Percentiles rank a stretch among this genome's conserved stretches.
Conservation (phyloP, 2,888 invertebrate genomes). For the Steinernema hermaphroditum region DNA sequence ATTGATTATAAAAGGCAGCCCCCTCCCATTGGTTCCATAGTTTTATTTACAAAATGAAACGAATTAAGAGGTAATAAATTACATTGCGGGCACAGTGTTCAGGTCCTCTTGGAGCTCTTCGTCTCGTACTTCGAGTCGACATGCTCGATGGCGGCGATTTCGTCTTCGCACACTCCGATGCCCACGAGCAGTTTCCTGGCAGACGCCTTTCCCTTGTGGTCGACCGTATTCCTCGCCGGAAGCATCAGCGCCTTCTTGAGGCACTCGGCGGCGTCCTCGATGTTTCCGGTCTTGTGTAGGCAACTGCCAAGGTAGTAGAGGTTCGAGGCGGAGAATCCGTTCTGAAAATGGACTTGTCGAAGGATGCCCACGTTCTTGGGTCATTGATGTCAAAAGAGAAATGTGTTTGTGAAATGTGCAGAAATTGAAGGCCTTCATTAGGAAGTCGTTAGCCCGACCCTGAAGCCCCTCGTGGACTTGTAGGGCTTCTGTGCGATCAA, state of each 20-base stretch:
- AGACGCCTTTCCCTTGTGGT: conserved; percentile 5
- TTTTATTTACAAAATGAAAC: no score
- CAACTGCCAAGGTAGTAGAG: conserved; percentile 24
- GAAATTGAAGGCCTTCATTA: no score
- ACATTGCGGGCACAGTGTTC: neutral
- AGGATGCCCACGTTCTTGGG: no score
- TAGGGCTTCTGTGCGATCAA: no score
- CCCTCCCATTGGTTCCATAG: no score
- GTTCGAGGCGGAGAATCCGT: conserved; percentile 24
- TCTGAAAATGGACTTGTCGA: no score
- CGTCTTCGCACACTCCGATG: conserved; percentile 2
- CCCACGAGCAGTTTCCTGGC: neutral
- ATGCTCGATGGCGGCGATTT: conserved; percentile 5
- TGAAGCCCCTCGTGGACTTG: no score
- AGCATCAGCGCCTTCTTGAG: conserved; percentile 21
- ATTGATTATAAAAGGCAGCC: no score
- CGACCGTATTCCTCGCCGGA: neutral
- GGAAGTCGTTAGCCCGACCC: no score
- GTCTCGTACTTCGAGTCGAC: neutral
- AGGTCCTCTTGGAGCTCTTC: neutral
- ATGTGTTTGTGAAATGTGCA: no score
- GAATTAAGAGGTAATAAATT: no score
- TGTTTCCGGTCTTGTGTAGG: conserved; percentile 1
- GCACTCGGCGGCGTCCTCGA: neutral
- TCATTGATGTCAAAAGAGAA: no score